Base-by-base conservation (phyloP, 2,797 vertebrate species). In the Acanthurus leucopareius region DNA sequence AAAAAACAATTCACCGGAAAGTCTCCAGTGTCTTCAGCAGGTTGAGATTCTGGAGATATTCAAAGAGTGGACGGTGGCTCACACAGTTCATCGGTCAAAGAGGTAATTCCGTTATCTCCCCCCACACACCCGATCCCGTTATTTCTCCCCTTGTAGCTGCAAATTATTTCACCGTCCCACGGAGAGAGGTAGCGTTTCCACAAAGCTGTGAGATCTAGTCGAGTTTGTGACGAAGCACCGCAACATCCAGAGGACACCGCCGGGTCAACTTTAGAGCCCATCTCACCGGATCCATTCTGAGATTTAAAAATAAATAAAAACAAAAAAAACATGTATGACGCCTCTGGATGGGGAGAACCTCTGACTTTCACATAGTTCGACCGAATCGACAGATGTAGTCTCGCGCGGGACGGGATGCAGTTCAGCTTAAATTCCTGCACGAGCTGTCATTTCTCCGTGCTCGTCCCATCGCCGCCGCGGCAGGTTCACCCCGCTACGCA, bases 211-310 rank as follows among this genome's bases (percentile, higher is more conserved):
- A 38, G 22, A 67, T 61, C 85, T 83, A 75, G 75, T 45, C 77
- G 71, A 80, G 80, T 70, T 77, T 13, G 75, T 77, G 53, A 70
- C 73, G 67, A 66, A 75, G 79, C 85, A 3, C 77, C 57, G 91
- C 88, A 79, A 91, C 93, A 86, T 95, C 94, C 79, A 91, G 85
- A 95, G 92, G 93, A 95, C 90, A 90, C 81, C 90, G 80, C 82
- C 91, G 89, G 95, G 94, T 96, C 96, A 96, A 96, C 95, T 96
- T 96, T 88, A 82, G 78, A 92, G 75, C 77, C 86, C 90, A 73
- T 89, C 73, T 79, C 71, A 59, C 63, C 48, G 56, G 74, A 80
- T 89, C 86, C 89, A 85, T 89, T 70, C 77, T 80, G 64, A 25
- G 17, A 44, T 60, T 68, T n/a, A 0, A 63, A 49, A n/a, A 47